Evolutionary conservation across 2,797 vertebrate species (phyloP).

Genomic region (Leptodactylus fallax): DNA sequence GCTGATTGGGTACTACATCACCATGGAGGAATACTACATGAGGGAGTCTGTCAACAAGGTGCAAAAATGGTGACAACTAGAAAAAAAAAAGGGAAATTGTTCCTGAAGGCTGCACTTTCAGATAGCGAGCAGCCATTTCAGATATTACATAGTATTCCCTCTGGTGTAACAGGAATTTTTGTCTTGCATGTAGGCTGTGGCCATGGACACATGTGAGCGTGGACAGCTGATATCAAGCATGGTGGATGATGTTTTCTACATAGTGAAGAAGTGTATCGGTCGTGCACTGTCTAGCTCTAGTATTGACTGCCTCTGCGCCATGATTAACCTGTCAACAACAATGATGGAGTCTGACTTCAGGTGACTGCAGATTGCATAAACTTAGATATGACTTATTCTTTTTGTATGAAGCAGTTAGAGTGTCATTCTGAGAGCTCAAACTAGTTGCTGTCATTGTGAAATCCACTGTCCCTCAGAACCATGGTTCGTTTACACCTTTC

Average conservation of each 20-base stretch:
- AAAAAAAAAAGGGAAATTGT: neutral
- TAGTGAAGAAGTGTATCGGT: slow-evolving; percentile 98
- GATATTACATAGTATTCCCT: neutral
- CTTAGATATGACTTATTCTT: neutral
- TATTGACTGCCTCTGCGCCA: slow-evolving; percentile 97
- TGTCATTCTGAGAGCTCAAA: neutral
- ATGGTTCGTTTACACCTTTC: neutral
- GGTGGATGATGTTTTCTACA: slow-evolving; percentile 99
- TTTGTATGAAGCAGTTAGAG: neutral
- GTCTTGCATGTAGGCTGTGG: slow-evolving; percentile 83
- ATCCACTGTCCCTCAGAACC: neutral
- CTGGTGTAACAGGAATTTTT: neutral
- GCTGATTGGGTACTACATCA: slow-evolving; percentile 95
- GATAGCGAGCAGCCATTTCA: neutral
- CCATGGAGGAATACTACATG: slow-evolving; percentile 99
- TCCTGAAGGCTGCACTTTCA: too few species aligned
- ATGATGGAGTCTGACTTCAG: slow-evolving; percentile 96
- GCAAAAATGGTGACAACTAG: neutral
- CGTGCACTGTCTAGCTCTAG: slow-evolving; percentile 94
- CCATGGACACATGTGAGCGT: slow-evolving; percentile 91
- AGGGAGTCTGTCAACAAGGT: slow-evolving; percentile 98
- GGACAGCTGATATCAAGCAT: slow-evolving; percentile 97
- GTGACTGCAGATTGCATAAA: slow-evolving; percentile 68
- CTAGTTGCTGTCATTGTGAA: too few species aligned
- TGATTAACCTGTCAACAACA: slow-evolving; percentile 98